Conservation (phyloP, 2,888 invertebrate genomes). For the Eristalis arbustorum region DNA sequence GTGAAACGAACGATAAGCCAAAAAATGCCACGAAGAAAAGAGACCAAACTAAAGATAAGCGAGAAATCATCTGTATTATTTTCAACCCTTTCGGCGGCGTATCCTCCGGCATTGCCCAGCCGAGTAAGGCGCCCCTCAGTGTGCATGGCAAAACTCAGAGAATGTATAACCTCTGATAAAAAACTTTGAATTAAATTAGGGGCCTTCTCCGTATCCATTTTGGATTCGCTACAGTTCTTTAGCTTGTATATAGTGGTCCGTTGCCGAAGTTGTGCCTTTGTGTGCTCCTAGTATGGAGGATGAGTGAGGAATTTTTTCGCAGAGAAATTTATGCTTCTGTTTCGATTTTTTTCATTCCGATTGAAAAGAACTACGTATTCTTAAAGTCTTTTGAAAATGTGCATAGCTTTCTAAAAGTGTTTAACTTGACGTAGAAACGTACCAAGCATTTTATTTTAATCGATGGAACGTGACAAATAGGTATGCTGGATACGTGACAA, state of each 20-base stretch:
- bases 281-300: not conserved
- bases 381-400: not conserved
- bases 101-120: slow-evolving; percentile 9
- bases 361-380: not conserved
- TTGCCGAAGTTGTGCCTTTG: slow-evolving; percentile 24
- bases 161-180: slow-evolving; percentile 49
- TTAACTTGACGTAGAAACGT: too few species aligned
- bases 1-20: slow-evolving; percentile 20
- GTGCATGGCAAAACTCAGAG: slow-evolving; percentile 11
- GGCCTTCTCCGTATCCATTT: slow-evolving; percentile 30
- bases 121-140: slow-evolving; percentile 17
- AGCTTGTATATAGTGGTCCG: slow-evolving; percentile 28
- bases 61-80: slow-evolving; percentile 22
- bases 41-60: slow-evolving; percentile 12
- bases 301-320: not conserved
- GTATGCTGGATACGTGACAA: too few species aligned
- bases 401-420: not conserved
- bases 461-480: too few species aligned
- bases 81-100: slow-evolving; percentile 32
- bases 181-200: slow-evolving; percentile 60
- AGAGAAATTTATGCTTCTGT: not conserved
- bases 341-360: not conserved
- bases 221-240: slow-evolving; percentile 28
- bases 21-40: slow-evolving; percentile 16
- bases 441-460: too few species aligned